A percentile compares a stretch with the other conserved stretches of the same genome.
Evolutionary conservation across 1,140 invertebrate species (phyloP).

Genomic region (Sarcophaga peregrina): DNA sequence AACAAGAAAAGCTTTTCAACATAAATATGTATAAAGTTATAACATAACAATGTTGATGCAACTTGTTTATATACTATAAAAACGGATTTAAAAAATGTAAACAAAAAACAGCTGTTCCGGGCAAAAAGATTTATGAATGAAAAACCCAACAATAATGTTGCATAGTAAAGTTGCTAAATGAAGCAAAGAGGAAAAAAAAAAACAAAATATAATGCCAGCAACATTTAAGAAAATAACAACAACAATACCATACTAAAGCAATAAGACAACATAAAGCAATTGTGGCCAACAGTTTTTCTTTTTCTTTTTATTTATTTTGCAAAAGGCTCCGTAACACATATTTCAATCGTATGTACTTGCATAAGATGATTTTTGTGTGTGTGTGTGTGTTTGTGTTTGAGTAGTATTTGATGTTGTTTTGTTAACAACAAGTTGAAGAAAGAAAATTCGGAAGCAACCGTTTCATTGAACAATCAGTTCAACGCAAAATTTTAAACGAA

Average conservation of each 20-base stretch:
- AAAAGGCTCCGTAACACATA: too few species aligned
- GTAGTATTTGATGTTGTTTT: not conserved
- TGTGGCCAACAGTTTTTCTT: not conserved
- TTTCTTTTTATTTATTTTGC: too few species aligned
- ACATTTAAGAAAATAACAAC: constrained; percentile 6
- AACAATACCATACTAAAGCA: not conserved
- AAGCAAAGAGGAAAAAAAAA: not conserved
- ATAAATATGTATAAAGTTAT: too few species aligned
- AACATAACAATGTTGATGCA: not conserved
- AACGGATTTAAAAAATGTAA: constrained; percentile 4
- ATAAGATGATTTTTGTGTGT: not conserved
- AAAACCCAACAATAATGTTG: not conserved
- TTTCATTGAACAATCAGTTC: constrained; percentile 30
- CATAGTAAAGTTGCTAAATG: not conserved
- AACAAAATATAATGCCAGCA: not conserved
- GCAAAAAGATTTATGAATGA: constrained; percentile 29
- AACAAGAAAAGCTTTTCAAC: too few species aligned
- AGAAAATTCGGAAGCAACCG: constrained; percentile 36
- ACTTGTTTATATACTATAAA: not conserved
- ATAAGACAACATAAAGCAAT: not conserved
- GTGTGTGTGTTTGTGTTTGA: not conserved
- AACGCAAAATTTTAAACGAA: constrained; percentile 31
- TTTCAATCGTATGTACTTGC: too few species aligned
- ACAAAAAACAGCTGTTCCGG: constrained; percentile 31
- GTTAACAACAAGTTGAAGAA: constrained; percentile 25